Evolutionary conservation across 2,888 invertebrate genomes (phyloP), one percentile per base, ranked within the genome.

Genomic region (Apotomis capreana): DNA sequence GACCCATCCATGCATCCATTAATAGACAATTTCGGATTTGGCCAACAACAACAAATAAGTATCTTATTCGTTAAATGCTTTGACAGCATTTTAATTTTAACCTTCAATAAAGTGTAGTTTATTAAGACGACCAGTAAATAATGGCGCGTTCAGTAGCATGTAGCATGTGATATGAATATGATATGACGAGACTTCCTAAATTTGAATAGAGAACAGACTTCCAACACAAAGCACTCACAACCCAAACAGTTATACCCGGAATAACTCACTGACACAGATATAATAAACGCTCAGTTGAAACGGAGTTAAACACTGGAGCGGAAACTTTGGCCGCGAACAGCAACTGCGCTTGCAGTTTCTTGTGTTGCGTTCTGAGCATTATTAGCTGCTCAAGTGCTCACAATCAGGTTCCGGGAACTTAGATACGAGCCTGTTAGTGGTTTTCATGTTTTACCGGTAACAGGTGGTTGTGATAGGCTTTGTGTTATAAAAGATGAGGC

Each of bases 291-390:
- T n/a, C 3, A 57, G 40, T 51, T 51, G 49, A 12, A 62, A 62
- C 15, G 8, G 13, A 63, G 55, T 44, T 57, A 36, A 57, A 54
- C 57, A 57, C 46, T 65, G 15, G 26, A 65, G 57, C 65, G 57
- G 65, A 65, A 65, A 65, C 55, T 65, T 65, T 5, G 13, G 64
- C 15, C n/a, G 36, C 36, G 6, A 57, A 57, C 36, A 57, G 26
- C 26, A 46, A 65, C 55, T 36, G 55, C 44, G 44, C 13, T 36
- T 57, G 55, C 58, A 55, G 63, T 44, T 65, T 46, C 46, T 36
- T 65, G 55, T 44, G 36, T 8, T 12, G 49, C 9, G 49, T 9
- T 49, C 49, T 10, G 49, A 49, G 49, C 49, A 49, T 49, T 49
- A 49, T 12, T 49, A 49, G 10, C 49, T 49, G 49, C 49, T 49